Conservation (phyloP, 2,888 invertebrate species). For the Acanthococcus lagerstroemiae region DNA sequence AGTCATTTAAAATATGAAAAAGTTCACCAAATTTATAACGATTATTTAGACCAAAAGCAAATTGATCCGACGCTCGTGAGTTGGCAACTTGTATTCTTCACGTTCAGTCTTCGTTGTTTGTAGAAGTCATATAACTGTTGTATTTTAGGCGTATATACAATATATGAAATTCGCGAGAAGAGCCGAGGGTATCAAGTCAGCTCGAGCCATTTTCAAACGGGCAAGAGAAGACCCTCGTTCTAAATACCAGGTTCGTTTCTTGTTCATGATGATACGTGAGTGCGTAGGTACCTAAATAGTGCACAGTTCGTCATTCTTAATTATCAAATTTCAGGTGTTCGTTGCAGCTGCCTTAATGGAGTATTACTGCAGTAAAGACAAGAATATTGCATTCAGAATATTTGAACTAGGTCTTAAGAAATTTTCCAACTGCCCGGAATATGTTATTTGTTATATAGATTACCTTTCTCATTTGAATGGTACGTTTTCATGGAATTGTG, state of each 20-base stretch:
- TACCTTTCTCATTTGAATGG: slow-evolving; percentile 94
- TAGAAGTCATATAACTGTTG: not conserved
- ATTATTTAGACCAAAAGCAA: slow-evolving; percentile 75
- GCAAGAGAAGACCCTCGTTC: slow-evolving; percentile 74
- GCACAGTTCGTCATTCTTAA: not conserved
- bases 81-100: no score
- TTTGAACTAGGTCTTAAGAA: slow-evolving; percentile 97
- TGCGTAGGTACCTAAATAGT: not conserved
- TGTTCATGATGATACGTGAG: not conserved
- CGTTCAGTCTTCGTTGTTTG: not conserved
- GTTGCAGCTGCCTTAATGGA: slow-evolving; percentile 98
- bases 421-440: slow-evolving; percentile 89
- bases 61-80: slow-evolving; percentile 83
- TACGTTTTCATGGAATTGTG: slow-evolving; percentile 42
- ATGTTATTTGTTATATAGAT: slow-evolving; percentile 90
- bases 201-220: slow-evolving; percentile 85
- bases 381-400: slow-evolving; percentile 89
- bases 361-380: slow-evolving; percentile 97
- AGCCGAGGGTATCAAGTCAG: slow-evolving; percentile 96
- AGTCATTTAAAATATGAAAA: slow-evolving; percentile 91
- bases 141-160: slow-evolving; percentile 72
- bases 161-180: slow-evolving; percentile 98
- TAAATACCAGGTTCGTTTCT: slow-evolving; percentile 42
- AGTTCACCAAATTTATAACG: slow-evolving; percentile 90
- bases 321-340: slow-evolving; percentile 63